Evolutionary conservation across 2,888 invertebrate species (phyloP).

Genomic region (Odontocerum albicorne): DNA sequence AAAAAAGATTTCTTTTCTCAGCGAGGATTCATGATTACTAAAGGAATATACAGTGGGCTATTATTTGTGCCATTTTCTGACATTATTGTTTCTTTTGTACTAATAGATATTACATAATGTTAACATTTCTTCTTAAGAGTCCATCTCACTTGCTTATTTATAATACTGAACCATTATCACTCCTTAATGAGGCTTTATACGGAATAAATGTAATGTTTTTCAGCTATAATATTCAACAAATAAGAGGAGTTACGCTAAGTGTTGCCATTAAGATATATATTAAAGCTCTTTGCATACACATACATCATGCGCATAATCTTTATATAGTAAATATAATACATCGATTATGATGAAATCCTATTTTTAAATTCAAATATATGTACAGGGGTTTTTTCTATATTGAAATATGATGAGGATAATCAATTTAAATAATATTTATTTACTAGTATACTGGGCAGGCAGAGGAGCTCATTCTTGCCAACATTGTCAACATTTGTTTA

Average conservation of each 20-base stretch:
- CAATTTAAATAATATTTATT: no score
- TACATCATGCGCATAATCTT: constrained; percentile 26
- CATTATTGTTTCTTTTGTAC: constrained; percentile 25
- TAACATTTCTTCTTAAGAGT: background rate
- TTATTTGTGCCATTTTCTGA: constrained; percentile 14
- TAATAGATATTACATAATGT: constrained; percentile 10
- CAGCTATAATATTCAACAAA: constrained; percentile 3
- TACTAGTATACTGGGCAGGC: no score
- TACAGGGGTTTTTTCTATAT: no score
- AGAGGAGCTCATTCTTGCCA: no score
- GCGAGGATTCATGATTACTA: no score
- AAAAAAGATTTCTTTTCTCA: no score
- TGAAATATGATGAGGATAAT: no score
- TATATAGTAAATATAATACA: background rate
- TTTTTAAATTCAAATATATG: no score
- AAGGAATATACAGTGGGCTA: no score
- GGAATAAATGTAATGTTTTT: constrained; percentile 10
- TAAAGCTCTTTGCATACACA: constrained; percentile 32
- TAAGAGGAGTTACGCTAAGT: constrained; percentile 13
- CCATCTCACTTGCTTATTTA: background rate
- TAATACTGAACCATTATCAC: constrained; percentile 19
- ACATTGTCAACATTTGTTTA: no score
- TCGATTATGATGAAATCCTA: no score
- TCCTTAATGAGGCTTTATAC: background rate
- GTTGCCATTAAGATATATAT: constrained; percentile 25